phyloP scores from a whole-genome alignment of 2,888 invertebrate genomes.

The Tetropium fuscum region DNA sequence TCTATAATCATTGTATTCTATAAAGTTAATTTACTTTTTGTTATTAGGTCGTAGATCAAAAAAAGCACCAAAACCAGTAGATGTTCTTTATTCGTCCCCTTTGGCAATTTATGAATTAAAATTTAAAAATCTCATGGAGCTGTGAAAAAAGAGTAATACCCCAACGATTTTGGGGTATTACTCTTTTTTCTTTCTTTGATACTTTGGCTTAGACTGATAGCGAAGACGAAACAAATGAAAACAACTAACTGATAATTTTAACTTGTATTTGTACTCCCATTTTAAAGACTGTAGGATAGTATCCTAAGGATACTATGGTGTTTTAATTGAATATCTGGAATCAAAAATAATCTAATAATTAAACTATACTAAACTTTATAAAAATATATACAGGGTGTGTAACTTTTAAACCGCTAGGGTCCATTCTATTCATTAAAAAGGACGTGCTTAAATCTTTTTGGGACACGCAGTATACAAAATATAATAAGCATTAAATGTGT shows the following conservation, averaged over 20 bases:
- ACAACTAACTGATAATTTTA: not conserved
- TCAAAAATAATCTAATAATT: no score
- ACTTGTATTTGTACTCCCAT: conserved; percentile 2
- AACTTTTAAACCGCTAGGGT: no score
- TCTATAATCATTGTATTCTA: conserved; percentile 3
- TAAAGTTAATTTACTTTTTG: conserved; percentile 10
- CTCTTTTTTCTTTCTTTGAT: not conserved
- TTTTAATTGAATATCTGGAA: no score
- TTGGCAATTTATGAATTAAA: conserved; percentile 11
- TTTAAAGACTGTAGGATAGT: not conserved
- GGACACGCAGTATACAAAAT: no score
- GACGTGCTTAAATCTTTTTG: no score
- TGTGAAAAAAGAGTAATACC: conserved; percentile 15
- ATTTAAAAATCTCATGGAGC: conserved; percentile 14
- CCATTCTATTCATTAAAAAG: no score
- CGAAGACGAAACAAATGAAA: not conserved
- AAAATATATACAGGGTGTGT: no score
- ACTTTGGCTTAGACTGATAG: not conserved
- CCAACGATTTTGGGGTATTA: conserved; percentile 8
- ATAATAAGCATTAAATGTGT: no score
- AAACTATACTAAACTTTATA: no score
- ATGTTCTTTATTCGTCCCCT: conserved; percentile 5
- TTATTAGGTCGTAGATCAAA: conserved; percentile 16
- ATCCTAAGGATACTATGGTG: conserved; percentile 3
- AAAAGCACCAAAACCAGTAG: conserved; percentile 7